Conservation (phyloP, 2,888 invertebrate species). For the Tipula confusa region DNA sequence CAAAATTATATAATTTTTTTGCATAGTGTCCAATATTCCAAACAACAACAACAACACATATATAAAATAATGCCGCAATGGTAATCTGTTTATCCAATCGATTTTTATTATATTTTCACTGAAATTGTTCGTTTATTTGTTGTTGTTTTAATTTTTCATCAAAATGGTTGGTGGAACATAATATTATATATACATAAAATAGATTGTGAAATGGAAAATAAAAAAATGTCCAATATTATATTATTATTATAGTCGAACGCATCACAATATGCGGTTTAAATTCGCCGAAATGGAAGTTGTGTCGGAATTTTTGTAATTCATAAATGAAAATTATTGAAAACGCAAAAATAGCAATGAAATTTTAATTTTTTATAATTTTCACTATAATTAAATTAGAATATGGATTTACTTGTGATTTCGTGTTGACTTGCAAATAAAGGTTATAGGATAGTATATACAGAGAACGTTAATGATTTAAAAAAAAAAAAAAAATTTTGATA, state of each 20-base stretch:
- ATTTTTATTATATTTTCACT: not conserved
- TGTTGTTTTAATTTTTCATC: not conserved
- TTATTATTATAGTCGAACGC: not conserved
- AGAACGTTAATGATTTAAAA: no score
- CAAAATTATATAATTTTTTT: not conserved
- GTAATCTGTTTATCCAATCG: slow-evolving; percentile 6
- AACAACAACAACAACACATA: not conserved
- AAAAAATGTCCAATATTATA: not conserved
- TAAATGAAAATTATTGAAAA: not conserved
- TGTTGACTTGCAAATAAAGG: not conserved
- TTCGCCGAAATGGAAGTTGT: not conserved
- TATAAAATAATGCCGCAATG: not conserved
- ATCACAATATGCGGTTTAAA: not conserved
- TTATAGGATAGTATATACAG: not conserved
- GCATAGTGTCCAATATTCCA: not conserved
- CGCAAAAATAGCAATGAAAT: not conserved
- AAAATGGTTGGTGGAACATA: slow-evolving; percentile 4
- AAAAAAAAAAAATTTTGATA: not conserved
- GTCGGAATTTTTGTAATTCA: not conserved
- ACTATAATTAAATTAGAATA: not conserved
- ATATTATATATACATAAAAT: no score
- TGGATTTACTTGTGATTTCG: not conserved
- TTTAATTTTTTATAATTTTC: not conserved
- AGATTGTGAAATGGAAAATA: not conserved
- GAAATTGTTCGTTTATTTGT: not conserved